Percentiles rank a stretch among this genome's conserved stretches.
Evolutionary conservation across 2,797 vertebrate species (phyloP).

Genomic region (Anabas testudineus): DNA sequence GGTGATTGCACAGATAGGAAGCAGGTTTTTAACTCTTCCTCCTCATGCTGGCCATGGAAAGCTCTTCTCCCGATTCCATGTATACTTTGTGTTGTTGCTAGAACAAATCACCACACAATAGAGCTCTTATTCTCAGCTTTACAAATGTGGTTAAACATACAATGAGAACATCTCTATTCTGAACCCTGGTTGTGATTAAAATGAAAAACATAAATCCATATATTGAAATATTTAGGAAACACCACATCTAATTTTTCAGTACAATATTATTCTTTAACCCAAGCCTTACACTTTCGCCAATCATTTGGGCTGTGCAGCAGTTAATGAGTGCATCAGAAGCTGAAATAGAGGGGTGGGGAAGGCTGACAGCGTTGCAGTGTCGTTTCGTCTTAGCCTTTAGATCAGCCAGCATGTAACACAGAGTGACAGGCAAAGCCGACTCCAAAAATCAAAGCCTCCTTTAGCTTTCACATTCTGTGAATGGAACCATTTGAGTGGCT

Average conservation of each 20-base stretch:
- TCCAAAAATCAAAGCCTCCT: slow-evolving; percentile 81
- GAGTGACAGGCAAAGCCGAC: slow-evolving; percentile 81
- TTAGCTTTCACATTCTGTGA: slow-evolving; percentile 77
- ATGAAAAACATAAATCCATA: slow-evolving; percentile 1
- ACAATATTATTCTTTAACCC: slow-evolving; percentile 28
- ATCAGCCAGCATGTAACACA: slow-evolving; percentile 78
- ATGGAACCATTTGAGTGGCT: slow-evolving; percentile 82
- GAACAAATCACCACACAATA: not conserved
- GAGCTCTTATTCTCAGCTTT: not conserved
- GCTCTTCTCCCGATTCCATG: too few relatives aligned
- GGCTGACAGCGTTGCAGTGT: slow-evolving; percentile 62
- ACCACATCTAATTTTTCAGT: slow-evolving; percentile 11
- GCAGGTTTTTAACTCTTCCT: too few relatives aligned
- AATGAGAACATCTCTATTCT: not conserved
- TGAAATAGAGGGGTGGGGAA: slow-evolving; percentile 58
- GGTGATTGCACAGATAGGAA: too few relatives aligned
- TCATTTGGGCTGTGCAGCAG: slow-evolving; percentile 44
- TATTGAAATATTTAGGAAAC: slow-evolving; percentile 15
- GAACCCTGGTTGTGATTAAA: not conserved
- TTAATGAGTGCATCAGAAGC: slow-evolving; percentile 62
- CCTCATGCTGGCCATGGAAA: too few relatives aligned
- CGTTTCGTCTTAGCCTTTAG: slow-evolving; percentile 70
- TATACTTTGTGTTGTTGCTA: not conserved
- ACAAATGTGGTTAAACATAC: not conserved
- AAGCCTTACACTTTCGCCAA: slow-evolving; percentile 37